phyloP scores from a whole-genome alignment of 1,140 invertebrate species.

The Pogonomyrmex californicus region DNA sequence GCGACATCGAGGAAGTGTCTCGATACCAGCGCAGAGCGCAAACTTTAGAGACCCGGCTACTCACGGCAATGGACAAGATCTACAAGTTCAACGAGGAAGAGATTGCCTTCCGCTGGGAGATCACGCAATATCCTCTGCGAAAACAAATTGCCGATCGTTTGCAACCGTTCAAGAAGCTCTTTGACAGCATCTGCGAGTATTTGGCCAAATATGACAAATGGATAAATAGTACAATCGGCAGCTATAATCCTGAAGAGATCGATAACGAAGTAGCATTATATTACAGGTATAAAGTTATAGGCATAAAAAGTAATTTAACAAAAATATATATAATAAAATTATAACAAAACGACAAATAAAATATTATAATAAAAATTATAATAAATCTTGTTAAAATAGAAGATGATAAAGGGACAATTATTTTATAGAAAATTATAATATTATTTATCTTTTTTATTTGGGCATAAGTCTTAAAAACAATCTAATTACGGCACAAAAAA shows the following conservation, averaged over 20 bases:
- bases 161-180: constrained; percentile 94
- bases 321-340: background rate
- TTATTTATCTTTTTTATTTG: background rate
- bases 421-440: background rate
- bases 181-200: constrained; percentile 95
- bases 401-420: background rate
- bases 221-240: constrained; percentile 93
- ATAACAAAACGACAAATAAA: background rate
- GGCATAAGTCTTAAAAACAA: background rate
- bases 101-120: constrained; percentile 94
- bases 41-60: constrained; percentile 90
- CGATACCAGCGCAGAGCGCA: constrained; percentile 94
- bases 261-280: constrained; percentile 91
- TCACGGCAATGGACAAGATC: constrained; percentile 92
- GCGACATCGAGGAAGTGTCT: constrained; percentile 93
- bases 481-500: background rate
- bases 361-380: constrained; percentile 14
- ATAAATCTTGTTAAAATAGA: background rate
- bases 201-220: constrained; percentile 93
- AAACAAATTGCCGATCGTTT: constrained; percentile 91
- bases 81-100: constrained; percentile 98
- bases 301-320: no score
- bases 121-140: constrained; percentile 95
- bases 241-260: constrained; percentile 95
- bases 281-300: constrained; percentile 57